Evolutionary conservation across 2,797 vertebrate species (phyloP), one percentile per base, ranked within the genome.

Genomic region (Craterocephalus amniculus): DNA sequence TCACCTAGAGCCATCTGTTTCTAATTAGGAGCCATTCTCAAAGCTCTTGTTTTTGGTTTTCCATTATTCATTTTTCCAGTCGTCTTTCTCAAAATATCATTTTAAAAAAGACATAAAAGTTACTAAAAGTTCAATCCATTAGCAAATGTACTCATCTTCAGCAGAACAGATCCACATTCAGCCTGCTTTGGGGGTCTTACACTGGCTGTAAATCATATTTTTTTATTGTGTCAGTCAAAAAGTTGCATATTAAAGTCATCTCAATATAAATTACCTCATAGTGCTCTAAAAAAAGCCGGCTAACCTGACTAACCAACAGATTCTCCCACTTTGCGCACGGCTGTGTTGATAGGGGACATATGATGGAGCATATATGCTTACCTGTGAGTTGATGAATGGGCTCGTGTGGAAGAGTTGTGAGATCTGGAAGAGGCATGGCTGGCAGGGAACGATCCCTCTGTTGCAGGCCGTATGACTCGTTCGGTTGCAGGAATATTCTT

Each of bases 351-450:
- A 58, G 38, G 29, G 27, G 18, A 32, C 8, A 27, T 31, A 18
- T 32, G 36, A 22, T 4, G 13, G 5, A 0, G 18, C 16, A 63
- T 4, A 11, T 26, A 38, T 22, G 56, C 69, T 83, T 57, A 92
- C 92, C 97, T 97, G 93, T 98, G 96, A 91, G 96, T 96, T 87
- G 97, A 97, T 6, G 96, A 97, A 89, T 96, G 97, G 58, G 96
- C 96, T 85, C 94, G 95, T 61, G 97, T 97, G 91, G 97, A 98
- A 84, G 97, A 97, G 90, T 97, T 97, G 91, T 98, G 97, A 75
- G 97, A 98, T 16, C 96, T 97, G 88, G 97, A 98, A 87, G 96
- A 98, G 87, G 96, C 95, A 75, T 95, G 97, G 90, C 97, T 99
- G 91, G 96, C 95, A 0, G 97, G 96, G 90, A 99, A 98, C 0